Evolutionary conservation across 2,113 vertebrate genomes (phyloP), one percentile per base, ranked within the genome.

Genomic region (Ia io): DNA sequence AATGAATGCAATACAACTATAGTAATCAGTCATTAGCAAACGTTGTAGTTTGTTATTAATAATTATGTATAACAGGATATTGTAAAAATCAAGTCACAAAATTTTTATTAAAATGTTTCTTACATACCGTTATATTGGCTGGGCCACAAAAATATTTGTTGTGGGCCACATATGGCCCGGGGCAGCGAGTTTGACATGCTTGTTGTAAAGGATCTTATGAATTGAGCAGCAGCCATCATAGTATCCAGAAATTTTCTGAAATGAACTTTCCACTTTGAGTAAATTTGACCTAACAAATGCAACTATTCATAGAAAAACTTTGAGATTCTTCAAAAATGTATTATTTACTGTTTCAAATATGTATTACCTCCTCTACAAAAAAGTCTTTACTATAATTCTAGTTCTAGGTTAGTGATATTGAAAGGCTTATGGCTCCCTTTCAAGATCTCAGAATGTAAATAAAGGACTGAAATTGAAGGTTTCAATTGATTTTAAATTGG

Each of bases 251-350:
- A 90, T 70, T 17, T 85, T 76, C 82, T 79, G 35, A 93, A 92
- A 94, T 78, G 73, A 80, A 59, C 78, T 95, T 96, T 56, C 49
- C 92, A 76, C 28, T 83, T 91, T 67, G 67, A 86, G 49, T 85
- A 89, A 94, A 79, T 90, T 92, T 88, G 49, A 70, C 82, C 84
- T 95, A 92, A 90, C 90, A 71, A 96, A 88, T 69, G 28, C 40
- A 85, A 83, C 82, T 65, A 94, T 90, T 94, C 67, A 86, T 74
- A 71, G n/a, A 82, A 88, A 95, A 82, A 40, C 59, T 30, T 35
- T 78, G 25, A 82, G 12, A 96, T 69, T 90, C 16, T 20, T 53
- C 92, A 78, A 84, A 93, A 97, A 96, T 91, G 23, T 76, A 87
- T 76, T 79, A 78, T 90, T 94, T 95, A 71, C 85, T 84, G 11